phyloP scores from a whole-genome alignment of 2,888 invertebrate species.

The Diarsia mendica region DNA sequence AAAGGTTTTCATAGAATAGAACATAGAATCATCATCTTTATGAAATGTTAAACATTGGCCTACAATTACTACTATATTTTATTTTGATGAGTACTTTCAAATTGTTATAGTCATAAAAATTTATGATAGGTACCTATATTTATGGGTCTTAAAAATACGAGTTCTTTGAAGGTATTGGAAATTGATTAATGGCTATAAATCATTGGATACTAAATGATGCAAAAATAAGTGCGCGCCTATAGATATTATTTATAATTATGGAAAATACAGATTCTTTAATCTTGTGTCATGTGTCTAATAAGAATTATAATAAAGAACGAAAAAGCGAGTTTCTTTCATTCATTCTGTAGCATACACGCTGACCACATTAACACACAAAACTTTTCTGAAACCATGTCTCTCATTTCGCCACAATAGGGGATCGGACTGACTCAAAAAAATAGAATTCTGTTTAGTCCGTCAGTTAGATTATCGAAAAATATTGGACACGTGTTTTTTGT shows the following conservation, averaged over 20 bases:
- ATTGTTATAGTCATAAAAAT: constrained; percentile 29
- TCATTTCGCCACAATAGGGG: background rate
- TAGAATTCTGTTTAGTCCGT: too few species aligned
- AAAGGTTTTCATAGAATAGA: constrained; percentile 7
- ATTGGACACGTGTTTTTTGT: too few species aligned
- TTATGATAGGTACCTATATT: constrained; percentile 53
- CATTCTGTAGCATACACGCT: constrained; percentile 1
- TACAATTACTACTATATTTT: constrained; percentile 32
- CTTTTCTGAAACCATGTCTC: background rate
- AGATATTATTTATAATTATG: background rate
- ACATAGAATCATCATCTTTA: constrained; percentile 15
- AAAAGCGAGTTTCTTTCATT: background rate
- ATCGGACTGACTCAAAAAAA: too few species aligned
- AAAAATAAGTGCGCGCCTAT: constrained; percentile 21
- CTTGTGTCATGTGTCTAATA: background rate
- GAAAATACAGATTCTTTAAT: constrained; percentile 9
- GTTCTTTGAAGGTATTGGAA: constrained; percentile 34
- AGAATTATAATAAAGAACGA: background rate
- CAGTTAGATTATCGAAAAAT: too few species aligned
- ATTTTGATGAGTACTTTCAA: constrained; percentile 51
- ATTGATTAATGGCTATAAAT: constrained; percentile 50
- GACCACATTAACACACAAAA: background rate
- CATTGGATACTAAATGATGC: constrained; percentile 27
- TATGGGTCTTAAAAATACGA: constrained; percentile 50
- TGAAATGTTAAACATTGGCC: constrained; percentile 12